These are phyloP conservation scores for Enteromius argenteus DNA, from an alignment of 2,797 vertebrate genomes.

Conservation along the genomic window DNA sequence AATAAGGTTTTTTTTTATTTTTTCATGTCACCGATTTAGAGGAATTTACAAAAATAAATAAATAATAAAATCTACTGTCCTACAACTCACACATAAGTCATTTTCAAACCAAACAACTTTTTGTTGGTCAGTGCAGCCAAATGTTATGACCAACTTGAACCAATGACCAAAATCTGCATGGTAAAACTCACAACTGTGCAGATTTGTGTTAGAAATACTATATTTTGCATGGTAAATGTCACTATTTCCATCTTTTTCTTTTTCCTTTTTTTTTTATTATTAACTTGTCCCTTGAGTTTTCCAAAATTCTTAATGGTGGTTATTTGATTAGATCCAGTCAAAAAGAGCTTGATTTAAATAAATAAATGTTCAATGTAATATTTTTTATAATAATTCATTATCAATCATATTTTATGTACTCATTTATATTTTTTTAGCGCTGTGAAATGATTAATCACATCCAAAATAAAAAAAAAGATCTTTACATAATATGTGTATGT, in stretches of 20 bases:
- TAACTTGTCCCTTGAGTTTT: not conserved
- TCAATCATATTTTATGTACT: not conserved
- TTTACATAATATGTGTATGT: too few relatives aligned
- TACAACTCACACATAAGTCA: not conserved
- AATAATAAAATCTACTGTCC: not conserved
- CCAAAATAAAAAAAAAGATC: too few relatives aligned
- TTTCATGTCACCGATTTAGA: not conserved
- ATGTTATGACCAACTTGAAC: not conserved
- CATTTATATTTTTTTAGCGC: too few relatives aligned
- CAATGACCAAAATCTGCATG: not conserved
- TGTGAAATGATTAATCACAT: too few relatives aligned
- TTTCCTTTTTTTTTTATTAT: not conserved
- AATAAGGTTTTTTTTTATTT: not conserved
- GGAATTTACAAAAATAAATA: too few relatives aligned
- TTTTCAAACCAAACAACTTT: not conserved
- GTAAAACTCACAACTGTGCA: too few relatives aligned
- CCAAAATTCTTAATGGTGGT: not conserved
- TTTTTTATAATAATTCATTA: not conserved
- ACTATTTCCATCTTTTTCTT: not conserved
- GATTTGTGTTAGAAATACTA: not conserved
- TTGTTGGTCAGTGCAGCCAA: not conserved
- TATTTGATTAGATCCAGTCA: not conserved
- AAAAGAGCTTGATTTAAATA: not conserved
- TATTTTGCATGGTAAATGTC: not conserved
- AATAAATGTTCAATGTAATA: too few relatives aligned